Conservation (phyloP, 2,113 vertebrate species). For the Podiceps cristatus region DNA sequence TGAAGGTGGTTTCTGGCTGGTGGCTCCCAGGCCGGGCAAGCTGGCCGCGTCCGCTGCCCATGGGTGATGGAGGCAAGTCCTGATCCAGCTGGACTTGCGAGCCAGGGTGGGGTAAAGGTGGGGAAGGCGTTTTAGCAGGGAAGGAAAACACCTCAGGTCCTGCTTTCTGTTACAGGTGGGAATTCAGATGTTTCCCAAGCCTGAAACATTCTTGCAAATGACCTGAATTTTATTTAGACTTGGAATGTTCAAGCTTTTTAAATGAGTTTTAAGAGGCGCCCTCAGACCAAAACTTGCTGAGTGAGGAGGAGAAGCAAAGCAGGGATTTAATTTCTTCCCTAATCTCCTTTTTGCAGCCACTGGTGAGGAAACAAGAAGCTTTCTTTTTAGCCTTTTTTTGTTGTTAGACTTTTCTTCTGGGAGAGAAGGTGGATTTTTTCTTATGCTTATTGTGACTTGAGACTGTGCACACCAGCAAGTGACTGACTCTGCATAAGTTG, state of each 20-base stretch:
- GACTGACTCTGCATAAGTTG: slow-evolving; percentile 7
- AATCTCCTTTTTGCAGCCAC: background rate
- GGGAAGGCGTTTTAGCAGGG: background rate
- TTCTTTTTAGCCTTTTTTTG: background rate
- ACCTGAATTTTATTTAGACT: background rate
- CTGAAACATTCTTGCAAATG: background rate
- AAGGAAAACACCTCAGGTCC: background rate
- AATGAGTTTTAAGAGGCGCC: background rate
- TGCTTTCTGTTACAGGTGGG: background rate
- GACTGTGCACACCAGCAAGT: background rate
- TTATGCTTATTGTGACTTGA: background rate
- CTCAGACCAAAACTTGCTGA: background rate
- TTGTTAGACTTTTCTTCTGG: background rate
- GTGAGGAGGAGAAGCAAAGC: background rate
- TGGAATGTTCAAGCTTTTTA: background rate
- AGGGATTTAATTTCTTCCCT: background rate
- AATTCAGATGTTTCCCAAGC: background rate
- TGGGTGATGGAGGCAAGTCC: background rate
- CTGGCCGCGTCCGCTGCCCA: accelerated
- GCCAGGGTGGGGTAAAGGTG: background rate
- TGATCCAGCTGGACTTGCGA: background rate
- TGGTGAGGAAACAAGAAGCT: slow-evolving; percentile 2
- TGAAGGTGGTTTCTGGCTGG: background rate
- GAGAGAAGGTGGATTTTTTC: background rate
- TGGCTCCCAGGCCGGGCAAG: background rate